Conservation (phyloP, 2,113 vertebrate species). For the Hiodon alosoides region DNA sequence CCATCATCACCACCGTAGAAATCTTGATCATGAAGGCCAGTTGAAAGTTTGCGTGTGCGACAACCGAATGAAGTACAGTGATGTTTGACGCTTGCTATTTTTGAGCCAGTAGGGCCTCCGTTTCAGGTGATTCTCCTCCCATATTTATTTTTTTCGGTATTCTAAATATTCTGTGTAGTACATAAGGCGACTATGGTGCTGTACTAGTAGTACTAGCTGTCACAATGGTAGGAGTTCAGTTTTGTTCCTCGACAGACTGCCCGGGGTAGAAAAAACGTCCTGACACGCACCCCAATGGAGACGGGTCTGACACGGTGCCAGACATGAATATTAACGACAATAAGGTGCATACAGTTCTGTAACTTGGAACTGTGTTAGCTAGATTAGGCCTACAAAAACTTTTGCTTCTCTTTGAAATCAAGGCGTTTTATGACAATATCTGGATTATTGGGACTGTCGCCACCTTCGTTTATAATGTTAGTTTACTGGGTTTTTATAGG, state of each 20-base stretch:
- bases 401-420: no score
- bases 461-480: no score
- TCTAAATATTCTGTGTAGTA: neutral
- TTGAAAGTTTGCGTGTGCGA: no score
- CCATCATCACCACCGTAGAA: no score
- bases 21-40: no score
- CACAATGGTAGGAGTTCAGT: constrained; percentile 23
- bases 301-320: neutral
- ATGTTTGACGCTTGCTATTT: neutral
- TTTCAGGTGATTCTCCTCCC: constrained; percentile 67
- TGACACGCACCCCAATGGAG: neutral
- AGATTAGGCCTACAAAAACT: neutral
- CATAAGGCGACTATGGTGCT: constrained; percentile 1
- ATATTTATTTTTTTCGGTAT: constrained; percentile 20
- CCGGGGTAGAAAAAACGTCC: neutral
- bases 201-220: neutral
- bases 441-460: no score
- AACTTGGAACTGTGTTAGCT: neutral
- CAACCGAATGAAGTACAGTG: no score
- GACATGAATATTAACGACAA: constrained; percentile 63
- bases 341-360: constrained; percentile 50
- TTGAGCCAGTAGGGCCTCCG: constrained; percentile 67
- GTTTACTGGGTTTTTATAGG: no score
- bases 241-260: neutral
- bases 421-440: no score